Evolutionary conservation across 2,888 invertebrate species (phyloP), one percentile per base, ranked within the genome.

Genomic region (Gymnosoma rotundatum): DNA sequence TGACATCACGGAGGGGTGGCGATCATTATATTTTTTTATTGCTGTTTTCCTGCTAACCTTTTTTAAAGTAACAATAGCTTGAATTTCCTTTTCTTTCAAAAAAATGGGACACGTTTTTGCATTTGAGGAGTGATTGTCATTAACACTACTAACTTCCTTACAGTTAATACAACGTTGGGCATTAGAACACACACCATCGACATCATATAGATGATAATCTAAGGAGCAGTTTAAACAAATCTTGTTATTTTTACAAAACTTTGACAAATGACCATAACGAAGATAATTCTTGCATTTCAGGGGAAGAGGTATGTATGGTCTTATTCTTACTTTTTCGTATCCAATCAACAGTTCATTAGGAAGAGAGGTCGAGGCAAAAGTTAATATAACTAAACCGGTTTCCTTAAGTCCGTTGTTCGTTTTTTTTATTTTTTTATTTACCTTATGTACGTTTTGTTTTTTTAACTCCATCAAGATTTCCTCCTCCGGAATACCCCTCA

Each of bases 71-170:
- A 25, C 25, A 25, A 25, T 25, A 25, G 25, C 25, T 25, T 25
- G 25, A 4, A 25, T 25, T 25, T 25, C 25, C 1, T 25, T 25
- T 25, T 25, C 63, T 56, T 56, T 70, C 12, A 72, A 18, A 45
- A 82, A 72, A n/a, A 82, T 32, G 0, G 75, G 81, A 25, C 72
- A 82, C 45, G 18, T 72, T 67, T 63, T 73, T 12, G 48, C 45
- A 3, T 25, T 18, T 14, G 66, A 16, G n/a, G 48, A 52, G 21
- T 80, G 79, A 18, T 66, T 66, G 18, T n/a, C 10, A 16, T 54
- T 36, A 36, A 32, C 38, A n/a, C 36, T 60, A 18, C n/a, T 20
- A 16, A 20, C 58, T n/a, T 56, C 64, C 20, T 20, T 64, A 36
- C 66, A 79, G 48, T 72, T 70, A 32, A 61, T 48, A 21, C 73